Evolutionary conservation across 2,113 vertebrate genomes (phyloP).

Genomic region (Salvelinus sp.): DNA sequence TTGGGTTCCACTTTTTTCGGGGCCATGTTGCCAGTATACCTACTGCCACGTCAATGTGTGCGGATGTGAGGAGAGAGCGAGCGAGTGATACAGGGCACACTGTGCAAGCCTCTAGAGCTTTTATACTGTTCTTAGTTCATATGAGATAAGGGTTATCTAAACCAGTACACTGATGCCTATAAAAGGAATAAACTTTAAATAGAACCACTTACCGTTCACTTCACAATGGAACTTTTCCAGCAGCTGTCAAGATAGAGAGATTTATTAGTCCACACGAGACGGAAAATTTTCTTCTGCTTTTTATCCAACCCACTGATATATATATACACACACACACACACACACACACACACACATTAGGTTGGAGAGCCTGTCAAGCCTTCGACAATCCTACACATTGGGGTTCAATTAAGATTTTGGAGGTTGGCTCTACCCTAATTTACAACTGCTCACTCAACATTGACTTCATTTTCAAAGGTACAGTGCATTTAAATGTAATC

Average conservation of each 20-base stretch:
- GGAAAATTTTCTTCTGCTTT: too few relatives aligned
- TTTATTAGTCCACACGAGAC: too few relatives aligned
- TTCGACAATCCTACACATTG: neutral
- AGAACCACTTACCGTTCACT: slow-evolving; percentile 16
- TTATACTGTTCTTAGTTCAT: slow-evolving; percentile 29
- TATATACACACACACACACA: too few relatives aligned
- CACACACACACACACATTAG: too few relatives aligned
- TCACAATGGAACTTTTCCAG: too few relatives aligned
- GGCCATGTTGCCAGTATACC: neutral
- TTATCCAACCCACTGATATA: too few relatives aligned
- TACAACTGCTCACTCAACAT: too few relatives aligned
- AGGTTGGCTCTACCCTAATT: too few relatives aligned
- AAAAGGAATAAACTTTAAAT: slow-evolving; percentile 43
- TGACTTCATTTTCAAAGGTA: too few relatives aligned
- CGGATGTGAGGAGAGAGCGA: slow-evolving; percentile 7
- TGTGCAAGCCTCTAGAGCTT: slow-evolving; percentile 14
- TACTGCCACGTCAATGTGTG: neutral
- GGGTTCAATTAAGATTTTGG: neutral
- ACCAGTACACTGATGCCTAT: slow-evolving; percentile 27
- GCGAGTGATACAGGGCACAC: slow-evolving; percentile 13
- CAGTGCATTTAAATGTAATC: too few relatives aligned
- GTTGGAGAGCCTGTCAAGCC: neutral
- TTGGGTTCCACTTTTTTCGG: slow-evolving; percentile 73
- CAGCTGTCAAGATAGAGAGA: too few relatives aligned
- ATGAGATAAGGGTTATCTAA: slow-evolving; percentile 46